Evolutionary conservation across 2,888 invertebrate species (phyloP).

Genomic region (Patella pellucida): DNA sequence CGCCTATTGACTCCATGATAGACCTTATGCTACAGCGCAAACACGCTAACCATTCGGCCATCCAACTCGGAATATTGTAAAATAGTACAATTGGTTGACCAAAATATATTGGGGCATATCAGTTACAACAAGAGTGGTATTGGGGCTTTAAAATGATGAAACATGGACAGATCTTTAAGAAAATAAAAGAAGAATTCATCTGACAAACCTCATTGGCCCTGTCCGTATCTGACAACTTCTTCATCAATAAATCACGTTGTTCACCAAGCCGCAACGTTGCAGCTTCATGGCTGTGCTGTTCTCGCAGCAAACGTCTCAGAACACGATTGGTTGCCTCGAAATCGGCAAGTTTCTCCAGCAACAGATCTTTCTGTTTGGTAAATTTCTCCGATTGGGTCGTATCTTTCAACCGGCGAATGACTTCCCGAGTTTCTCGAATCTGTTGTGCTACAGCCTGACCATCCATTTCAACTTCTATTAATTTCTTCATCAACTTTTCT

Average conservation of each 20-base stretch:
- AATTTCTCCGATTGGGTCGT: conserved; percentile 56
- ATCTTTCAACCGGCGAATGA: conserved; percentile 59
- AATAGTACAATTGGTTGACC: too few species aligned
- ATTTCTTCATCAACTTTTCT: conserved; percentile 67
- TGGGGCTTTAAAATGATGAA: too few species aligned
- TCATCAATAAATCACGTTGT: conserved; percentile 65
- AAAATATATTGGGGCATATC: too few species aligned
- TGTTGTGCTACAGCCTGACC: conserved; percentile 68
- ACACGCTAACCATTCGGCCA: too few species aligned
- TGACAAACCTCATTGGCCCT: conserved; percentile 59
- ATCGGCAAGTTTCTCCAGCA: conserved; percentile 64
- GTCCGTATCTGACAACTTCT: conserved; percentile 63
- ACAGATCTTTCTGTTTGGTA: conserved; percentile 61
- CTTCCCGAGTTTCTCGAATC: conserved; percentile 58
- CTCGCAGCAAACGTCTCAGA: conserved; percentile 61
- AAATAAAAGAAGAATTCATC: too few species aligned
- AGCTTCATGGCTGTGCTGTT: conserved; percentile 64
- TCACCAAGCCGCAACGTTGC: conserved; percentile 57
- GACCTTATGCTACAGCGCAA: too few species aligned
- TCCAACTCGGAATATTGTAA: too few species aligned
- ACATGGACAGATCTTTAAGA: too few species aligned
- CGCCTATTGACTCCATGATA: too few species aligned
- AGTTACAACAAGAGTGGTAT: too few species aligned
- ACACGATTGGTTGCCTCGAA: conserved; percentile 67
- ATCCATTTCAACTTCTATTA: conserved; percentile 70